These are phyloP conservation scores for Athalia rosae DNA, from an alignment of 2,888 invertebrate genomes.

Conservation along the genomic window DNA sequence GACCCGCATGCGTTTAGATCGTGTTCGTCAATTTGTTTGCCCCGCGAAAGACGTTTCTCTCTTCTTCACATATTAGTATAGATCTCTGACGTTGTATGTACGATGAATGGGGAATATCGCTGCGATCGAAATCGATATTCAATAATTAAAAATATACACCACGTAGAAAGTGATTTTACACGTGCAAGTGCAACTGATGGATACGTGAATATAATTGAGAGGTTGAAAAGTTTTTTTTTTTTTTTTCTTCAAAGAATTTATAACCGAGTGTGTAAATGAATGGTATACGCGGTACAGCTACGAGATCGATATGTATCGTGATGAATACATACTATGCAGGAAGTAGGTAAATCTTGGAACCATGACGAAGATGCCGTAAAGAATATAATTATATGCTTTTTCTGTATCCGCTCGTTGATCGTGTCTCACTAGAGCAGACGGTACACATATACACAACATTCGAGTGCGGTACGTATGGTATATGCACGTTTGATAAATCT, in stretches of 20 bases:
- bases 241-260: not conserved
- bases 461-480: no score
- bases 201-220: not conserved
- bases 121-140: no score
- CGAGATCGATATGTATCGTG: not conserved
- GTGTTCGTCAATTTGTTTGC: no score
- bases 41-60: no score
- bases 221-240: no score
- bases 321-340: not conserved
- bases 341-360: not conserved
- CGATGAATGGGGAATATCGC: not conserved
- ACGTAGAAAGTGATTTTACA: conserved; percentile 15
- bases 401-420: not conserved
- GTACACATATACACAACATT: no score
- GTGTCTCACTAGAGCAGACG: not conserved
- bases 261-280: no score
- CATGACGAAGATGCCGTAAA: not conserved
- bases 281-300: not conserved
- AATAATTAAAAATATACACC: not conserved
- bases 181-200: not conserved
- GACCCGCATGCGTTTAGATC: no score
- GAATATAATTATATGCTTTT: conserved; percentile 5
- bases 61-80: no score
- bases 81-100: not conserved
- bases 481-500: no score